Evolutionary conservation across 1,140 invertebrate genomes (phyloP).

Genomic region (Drosophila santomea): DNA sequence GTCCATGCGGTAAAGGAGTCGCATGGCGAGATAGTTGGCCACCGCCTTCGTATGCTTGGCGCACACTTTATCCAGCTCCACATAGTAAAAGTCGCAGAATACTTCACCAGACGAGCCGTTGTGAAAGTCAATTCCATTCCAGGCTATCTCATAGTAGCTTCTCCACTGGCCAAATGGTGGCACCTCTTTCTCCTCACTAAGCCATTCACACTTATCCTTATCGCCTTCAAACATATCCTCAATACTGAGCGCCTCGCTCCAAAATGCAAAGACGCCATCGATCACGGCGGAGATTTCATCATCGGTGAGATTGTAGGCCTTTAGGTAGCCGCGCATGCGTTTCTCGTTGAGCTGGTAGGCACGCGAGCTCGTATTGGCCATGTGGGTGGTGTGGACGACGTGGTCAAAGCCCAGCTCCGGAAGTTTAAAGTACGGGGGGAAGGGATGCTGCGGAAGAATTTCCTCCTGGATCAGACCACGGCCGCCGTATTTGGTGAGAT

Average conservation of each 20-base stretch:
- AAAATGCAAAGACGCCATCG: conserved; percentile 63
- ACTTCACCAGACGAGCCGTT: not conserved
- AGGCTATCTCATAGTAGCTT: conserved; percentile 69
- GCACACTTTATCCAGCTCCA: conserved; percentile 64
- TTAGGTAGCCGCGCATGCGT: conserved; percentile 62
- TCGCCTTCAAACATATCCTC: conserved; percentile 56
- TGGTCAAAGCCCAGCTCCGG: conserved; percentile 76
- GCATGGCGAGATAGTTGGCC: conserved; percentile 75
- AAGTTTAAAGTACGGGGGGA: conserved; percentile 64
- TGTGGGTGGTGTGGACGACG: conserved; percentile 68
- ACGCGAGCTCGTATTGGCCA: conserved; percentile 50
- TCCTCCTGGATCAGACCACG: conserved; percentile 55
- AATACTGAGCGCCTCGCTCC: conserved; percentile 53
- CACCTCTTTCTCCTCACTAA: not conserved
- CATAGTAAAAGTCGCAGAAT: conserved; percentile 62
- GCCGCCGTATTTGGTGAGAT: conserved; percentile 67
- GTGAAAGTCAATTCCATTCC: conserved; percentile 43
- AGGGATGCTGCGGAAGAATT: conserved; percentile 59
- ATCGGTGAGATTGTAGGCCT: conserved; percentile 47
- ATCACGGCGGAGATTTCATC: conserved; percentile 48
- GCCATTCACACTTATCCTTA: conserved; percentile 19
- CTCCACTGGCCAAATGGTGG: conserved; percentile 42
- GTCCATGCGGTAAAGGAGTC: conserved; percentile 67
- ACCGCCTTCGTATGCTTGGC: conserved; percentile 47
- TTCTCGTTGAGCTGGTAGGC: conserved; percentile 63